Evolutionary conservation across 30 jellyfish, hydroid and myxozoan genomes (phyloP), one percentile per base, ranked within the genome.

Genomic region (Hydractinia symbiolongicarpus): DNA sequence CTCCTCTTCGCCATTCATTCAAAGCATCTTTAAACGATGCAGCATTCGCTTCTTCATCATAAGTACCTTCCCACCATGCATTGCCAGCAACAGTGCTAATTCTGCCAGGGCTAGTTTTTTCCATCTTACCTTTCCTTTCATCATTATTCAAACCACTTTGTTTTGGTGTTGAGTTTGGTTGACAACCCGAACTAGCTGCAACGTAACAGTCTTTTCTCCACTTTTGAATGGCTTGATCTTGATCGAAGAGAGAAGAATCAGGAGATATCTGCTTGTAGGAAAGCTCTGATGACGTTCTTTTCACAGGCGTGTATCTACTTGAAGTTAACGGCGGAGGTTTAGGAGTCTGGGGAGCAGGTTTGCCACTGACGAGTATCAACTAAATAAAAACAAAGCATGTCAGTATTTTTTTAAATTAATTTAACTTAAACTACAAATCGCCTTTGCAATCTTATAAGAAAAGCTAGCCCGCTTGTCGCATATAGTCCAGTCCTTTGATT

Each of bases 11-110:
- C 97, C 97, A 90, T 54, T 86, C 95, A 58, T 81, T 69, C 8
- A 90, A 58, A 16, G 97, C 97, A 50, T 76, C 94, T 53, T 82
- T 84, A 70, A 90, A 90, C 14, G 95, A 82, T 50, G 76, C 72
- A 16, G 97, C 97, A 61, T 88, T 90, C 11, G 72, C 93, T 52
- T 71, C 81, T 67, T 90, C 97, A 83, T 90, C 89, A 79, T 90
- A 90, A 19, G 86, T 82, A 9, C 97, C 97, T 62, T 75, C 86
- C 55, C 84, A 83, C 16, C 84, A 87, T 11, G 68, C 14, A 4
- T 72, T 30, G 11, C 78, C 69, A 58, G 69, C 19, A 58, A 11
- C 69, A 58, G 69, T 3, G 19, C 17, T 11, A 58, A 51, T n/a
- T 44, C 17, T 64, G 19, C 8, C 9, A 51, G 74, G 74, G 52